phyloP scores from a whole-genome alignment of 2,797 vertebrate species.

The Eulemur rubriventer region DNA sequence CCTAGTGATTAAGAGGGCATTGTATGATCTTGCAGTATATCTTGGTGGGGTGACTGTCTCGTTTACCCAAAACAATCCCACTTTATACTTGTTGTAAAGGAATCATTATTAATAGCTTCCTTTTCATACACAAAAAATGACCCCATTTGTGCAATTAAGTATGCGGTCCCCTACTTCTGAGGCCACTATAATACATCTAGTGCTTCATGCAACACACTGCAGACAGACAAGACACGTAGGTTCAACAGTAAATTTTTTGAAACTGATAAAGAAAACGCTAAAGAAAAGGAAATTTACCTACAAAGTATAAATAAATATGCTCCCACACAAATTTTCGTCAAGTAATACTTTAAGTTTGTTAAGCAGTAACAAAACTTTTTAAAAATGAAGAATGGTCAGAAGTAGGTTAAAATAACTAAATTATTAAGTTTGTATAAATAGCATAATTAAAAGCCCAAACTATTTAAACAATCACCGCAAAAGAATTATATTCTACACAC shows the following conservation, averaged over 20 bases:
- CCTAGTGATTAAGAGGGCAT: background rate
- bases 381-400: background rate
- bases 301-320: background rate
- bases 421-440: background rate
- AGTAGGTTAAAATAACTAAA: background rate
- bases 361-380: background rate
- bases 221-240: background rate
- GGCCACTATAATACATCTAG: background rate
- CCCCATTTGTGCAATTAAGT: background rate
- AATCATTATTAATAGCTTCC: constrained; percentile 14
- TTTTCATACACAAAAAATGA: background rate
- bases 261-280: background rate
- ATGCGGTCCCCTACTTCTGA: background rate
- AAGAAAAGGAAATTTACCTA: background rate
- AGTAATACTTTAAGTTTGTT: background rate
- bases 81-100: background rate
- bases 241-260: background rate
- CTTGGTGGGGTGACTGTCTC: background rate
- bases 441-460: background rate
- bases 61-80: background rate
- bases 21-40: background rate
- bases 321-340: background rate
- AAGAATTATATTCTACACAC: background rate
- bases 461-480: background rate
- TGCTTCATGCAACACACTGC: background rate